Conservation (phyloP, 2,797 vertebrate genomes). For the Poecilia gillii region DNA sequence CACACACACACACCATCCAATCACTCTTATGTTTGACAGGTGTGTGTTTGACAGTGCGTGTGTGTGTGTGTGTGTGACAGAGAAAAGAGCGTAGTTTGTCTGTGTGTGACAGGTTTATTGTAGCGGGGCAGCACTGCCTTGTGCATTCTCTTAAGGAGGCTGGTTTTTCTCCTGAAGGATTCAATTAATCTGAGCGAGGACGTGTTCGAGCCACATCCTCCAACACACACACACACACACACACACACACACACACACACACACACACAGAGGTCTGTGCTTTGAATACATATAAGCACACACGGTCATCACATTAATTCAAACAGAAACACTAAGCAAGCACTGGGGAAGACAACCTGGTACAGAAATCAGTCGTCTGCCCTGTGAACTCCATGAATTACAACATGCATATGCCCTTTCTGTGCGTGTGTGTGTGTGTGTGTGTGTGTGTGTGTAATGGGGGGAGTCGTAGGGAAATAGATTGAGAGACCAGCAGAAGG, state of each 20-base stretch:
- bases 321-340: slow-evolving; percentile 61
- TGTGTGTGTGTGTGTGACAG: slow-evolving; percentile 19
- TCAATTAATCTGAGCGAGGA: slow-evolving; percentile 75
- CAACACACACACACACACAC: slow-evolving; percentile 24
- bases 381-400: slow-evolving; percentile 50
- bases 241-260: background rate
- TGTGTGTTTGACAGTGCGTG: slow-evolving; percentile 27
- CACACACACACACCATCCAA: slow-evolving; percentile 38
- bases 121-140: slow-evolving; percentile 63
- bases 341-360: slow-evolving; percentile 59
- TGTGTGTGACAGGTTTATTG: slow-evolving; percentile 78
- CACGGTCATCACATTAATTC: slow-evolving; percentile 63
- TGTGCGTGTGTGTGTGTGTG: slow-evolving; percentile 6
- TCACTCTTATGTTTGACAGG: slow-evolving; percentile 62
- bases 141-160: slow-evolving; percentile 75
- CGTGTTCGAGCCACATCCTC: slow-evolving; percentile 42
- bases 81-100: slow-evolving; percentile 59
- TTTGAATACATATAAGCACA: slow-evolving; percentile 67
- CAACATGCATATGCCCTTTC: background rate
- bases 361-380: slow-evolving; percentile 45
- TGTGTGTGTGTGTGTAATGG: slow-evolving; percentile 6
- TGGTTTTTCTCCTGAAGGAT: slow-evolving; percentile 76
- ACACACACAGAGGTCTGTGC: slow-evolving; percentile 35
- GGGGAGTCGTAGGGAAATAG: background rate
- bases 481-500: slow-evolving; percentile 52